phyloP scores from a whole-genome alignment of 1,140 invertebrate genomes.

The Drosophila busckii region DNA sequence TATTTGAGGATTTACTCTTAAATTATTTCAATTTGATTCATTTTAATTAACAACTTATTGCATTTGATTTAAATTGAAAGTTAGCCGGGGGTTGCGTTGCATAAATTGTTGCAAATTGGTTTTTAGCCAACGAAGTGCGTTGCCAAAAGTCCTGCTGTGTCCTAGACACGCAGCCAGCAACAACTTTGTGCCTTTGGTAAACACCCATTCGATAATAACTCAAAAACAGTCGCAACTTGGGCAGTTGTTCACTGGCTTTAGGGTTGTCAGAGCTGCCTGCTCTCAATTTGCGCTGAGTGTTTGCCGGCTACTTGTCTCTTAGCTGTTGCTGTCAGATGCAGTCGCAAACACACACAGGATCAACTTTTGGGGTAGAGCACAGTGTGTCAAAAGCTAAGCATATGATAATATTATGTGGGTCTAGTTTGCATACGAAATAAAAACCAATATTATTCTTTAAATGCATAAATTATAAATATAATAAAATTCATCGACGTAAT shows the following conservation, averaged over 20 bases:
- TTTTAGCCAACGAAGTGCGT: constrained; percentile 50
- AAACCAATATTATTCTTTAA: too few relatives aligned
- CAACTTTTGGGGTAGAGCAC: constrained; percentile 49
- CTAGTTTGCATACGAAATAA: too few relatives aligned
- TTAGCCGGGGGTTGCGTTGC: constrained; percentile 1
- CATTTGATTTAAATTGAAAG: not conserved
- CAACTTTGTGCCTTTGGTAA: constrained; percentile 12
- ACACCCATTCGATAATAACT: constrained; percentile 63
- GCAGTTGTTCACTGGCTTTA: constrained; percentile 23
- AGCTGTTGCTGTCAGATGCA: constrained; percentile 57
- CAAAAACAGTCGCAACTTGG: constrained; percentile 58
- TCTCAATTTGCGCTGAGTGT: constrained; percentile 68
- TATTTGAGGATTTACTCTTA: constrained; percentile 44
- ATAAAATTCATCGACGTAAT: not conserved
- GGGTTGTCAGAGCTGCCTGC: constrained; percentile 6
- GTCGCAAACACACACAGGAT: constrained; percentile 31
- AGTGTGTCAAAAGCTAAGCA: constrained; percentile 26
- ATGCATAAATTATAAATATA: too few relatives aligned
- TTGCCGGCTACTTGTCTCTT: constrained; percentile 42
- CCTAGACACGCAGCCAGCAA: constrained; percentile 30
- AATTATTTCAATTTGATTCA: constrained; percentile 19
- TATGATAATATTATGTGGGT: too few relatives aligned
- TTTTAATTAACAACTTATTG: constrained; percentile 18
- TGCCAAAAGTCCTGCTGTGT: constrained; percentile 58
- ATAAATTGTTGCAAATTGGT: constrained; percentile 59